These are phyloP conservation scores for Calephelis virginiensis DNA, from an alignment of 1,140 invertebrate genomes.

Conservation along the genomic window DNA sequence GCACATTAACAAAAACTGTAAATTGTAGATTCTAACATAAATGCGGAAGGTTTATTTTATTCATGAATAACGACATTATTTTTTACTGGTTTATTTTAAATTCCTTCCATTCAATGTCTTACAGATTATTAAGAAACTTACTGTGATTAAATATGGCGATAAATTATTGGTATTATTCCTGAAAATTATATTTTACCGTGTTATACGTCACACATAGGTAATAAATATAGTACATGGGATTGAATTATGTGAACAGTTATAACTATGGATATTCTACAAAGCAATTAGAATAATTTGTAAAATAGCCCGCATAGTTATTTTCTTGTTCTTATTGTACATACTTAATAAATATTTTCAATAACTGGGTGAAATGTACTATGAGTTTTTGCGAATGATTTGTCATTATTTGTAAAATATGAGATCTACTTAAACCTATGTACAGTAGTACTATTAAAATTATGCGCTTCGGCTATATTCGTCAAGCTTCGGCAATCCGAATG, in stretches of 20 bases:
- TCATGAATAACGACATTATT: no score
- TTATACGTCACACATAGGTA: no score
- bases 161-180: conserved; percentile 2
- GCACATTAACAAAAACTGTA: neutral
- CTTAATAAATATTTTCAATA: conserved; percentile 20
- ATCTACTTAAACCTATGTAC: neutral
- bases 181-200: neutral
- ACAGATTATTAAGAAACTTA: neutral
- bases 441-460: no score
- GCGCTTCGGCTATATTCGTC: neutral
- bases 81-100: no score
- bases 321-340: neutral
- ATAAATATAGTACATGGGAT: no score
- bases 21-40: no score
- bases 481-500: neutral
- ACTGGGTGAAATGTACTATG: conserved; percentile 31
- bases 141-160: neutral
- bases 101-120: no score
- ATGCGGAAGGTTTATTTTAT: no score
- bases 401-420: conserved; percentile 38
- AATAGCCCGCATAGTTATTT: no score
- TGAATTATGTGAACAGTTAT: no score
- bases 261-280: no score
- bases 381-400: conserved; percentile 65
- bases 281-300: no score